Percentiles rank a stretch among this genome's conserved stretches.
phyloP scores from a whole-genome alignment of 2,113 vertebrate genomes.

The Leptosomus discolor region DNA sequence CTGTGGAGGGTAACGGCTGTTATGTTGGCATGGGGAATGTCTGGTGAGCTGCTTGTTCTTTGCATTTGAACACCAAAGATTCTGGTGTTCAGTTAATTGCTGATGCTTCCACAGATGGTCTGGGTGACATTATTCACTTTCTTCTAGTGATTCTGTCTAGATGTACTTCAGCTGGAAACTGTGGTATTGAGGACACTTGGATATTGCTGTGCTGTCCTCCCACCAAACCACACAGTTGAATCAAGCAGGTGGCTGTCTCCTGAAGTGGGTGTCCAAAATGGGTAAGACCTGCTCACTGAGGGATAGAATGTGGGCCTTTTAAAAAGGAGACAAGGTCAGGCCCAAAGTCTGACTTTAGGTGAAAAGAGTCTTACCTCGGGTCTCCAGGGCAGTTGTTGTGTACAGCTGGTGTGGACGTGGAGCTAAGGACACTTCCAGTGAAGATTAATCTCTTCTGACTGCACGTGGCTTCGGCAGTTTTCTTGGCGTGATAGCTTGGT shows the following conservation, averaged over 20 bases:
- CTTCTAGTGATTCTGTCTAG: neutral
- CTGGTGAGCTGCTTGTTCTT: neutral
- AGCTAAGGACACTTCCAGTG: neutral
- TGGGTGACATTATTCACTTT: neutral
- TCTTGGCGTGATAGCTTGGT: neutral
- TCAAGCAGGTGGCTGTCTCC: neutral
- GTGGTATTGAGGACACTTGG: neutral
- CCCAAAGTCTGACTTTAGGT: neutral
- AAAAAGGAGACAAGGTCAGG: neutral
- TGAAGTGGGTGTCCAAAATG: neutral
- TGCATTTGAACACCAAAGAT: neutral
- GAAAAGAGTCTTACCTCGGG: neutral
- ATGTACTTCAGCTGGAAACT: neutral
- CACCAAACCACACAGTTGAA: neutral
- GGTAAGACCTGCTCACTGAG: neutral
- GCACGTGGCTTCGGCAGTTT: neutral
- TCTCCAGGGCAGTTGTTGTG: neutral
- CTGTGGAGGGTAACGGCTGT: neutral
- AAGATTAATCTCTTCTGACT: neutral
- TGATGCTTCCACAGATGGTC: neutral
- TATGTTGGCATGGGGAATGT: neutral
- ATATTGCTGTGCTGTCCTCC: neutral
- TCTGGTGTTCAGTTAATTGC: neutral
- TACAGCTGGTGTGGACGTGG: neutral
- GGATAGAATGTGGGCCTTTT: neutral